Base-by-base conservation (phyloP, 2,888 invertebrate species). In the Eilema sororculum region DNA sequence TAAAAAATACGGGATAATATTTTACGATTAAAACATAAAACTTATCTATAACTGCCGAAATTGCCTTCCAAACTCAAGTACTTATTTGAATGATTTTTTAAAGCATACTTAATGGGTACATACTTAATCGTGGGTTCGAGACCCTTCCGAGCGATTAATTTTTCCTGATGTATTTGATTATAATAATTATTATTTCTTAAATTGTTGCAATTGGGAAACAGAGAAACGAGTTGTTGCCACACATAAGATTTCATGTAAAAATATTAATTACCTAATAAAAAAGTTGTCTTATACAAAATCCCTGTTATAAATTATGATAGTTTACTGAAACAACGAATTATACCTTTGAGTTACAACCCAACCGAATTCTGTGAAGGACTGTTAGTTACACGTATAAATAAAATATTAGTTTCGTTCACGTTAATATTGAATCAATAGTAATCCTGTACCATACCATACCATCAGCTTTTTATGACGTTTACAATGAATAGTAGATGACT, bases 41-140 rank as follows among this genome's bases (percentile, higher is more conserved):
- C 63, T 62, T 73, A 81, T 70, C 70, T 79, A 65, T 70, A 66
- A 68, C 83, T 84, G 82, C 83, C 84, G 83, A 81, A 84, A 78
- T 75, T 78, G 81, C 83, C 82, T 84, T 85, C 77, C 73, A 80
- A 70, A 66, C 68, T 65, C 67, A 69, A 72, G 71, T 60, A n/a
- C n/a, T n/a, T n/a, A n/a, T n/a, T n/a, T n/a, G n/a, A n/a, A n/a
- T n/a, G n/a, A n/a, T n/a, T n/a, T n/a, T n/a, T n/a, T n/a, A n/a
- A n/a, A n/a, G n/a, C n/a, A n/a, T n/a, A n/a, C n/a, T n/a, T n/a
- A n/a, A n/a, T n/a, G n/a, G n/a, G n/a, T n/a, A n/a, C n/a, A n/a
- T n/a, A n/a, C n/a, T n/a, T n/a, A n/a, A n/a, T n/a, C n/a, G n/a
- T n/a, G n/a, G n/a, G n/a, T n/a, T n/a, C n/a, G n/a, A n/a, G n/a